A percentile compares a stretch with the other conserved stretches of the same genome.
These are phyloP conservation scores for Chauna torquata DNA, from an alignment of 2,113 vertebrate species.

Conservation along the genomic window DNA sequence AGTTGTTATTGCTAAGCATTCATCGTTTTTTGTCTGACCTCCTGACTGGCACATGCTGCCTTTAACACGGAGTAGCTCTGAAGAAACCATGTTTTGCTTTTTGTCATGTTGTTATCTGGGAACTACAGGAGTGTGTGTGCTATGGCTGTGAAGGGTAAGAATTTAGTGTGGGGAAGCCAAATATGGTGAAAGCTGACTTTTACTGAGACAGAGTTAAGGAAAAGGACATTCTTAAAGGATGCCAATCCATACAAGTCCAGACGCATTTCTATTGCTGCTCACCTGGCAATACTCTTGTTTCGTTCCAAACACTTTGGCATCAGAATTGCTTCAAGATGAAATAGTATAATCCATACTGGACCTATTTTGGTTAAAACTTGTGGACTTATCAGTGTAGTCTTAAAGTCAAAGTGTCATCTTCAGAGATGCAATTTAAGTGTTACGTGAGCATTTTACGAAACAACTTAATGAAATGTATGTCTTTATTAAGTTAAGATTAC, in stretches of 20 bases:
- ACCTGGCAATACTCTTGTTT: not conserved
- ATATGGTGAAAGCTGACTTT: not conserved
- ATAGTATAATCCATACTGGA: not conserved
- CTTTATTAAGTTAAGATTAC: not conserved
- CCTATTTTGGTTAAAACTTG: not conserved
- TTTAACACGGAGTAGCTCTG: not conserved
- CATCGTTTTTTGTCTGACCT: not conserved
- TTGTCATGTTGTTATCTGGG: not conserved
- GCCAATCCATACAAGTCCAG: not conserved
- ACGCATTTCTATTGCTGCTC: not conserved
- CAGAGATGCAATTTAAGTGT: not conserved
- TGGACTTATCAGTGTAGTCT: not conserved
- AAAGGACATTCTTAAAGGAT: rapidly evolving
- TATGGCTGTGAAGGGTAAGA: not conserved
- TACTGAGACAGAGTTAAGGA: not conserved
- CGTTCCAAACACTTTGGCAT: not conserved
- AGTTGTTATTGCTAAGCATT: not conserved
- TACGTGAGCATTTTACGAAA: not conserved
- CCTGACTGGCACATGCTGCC: not conserved
- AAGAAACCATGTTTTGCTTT: not conserved
- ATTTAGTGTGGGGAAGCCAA: not conserved
- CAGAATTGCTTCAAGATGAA: not conserved
- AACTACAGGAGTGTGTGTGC: not conserved
- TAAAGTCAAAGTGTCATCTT: not conserved
- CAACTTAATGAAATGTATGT: not conserved